These are phyloP conservation scores for Carabus problematicus DNA, from an alignment of 2,888 invertebrate genomes.

Conservation along the genomic window DNA sequence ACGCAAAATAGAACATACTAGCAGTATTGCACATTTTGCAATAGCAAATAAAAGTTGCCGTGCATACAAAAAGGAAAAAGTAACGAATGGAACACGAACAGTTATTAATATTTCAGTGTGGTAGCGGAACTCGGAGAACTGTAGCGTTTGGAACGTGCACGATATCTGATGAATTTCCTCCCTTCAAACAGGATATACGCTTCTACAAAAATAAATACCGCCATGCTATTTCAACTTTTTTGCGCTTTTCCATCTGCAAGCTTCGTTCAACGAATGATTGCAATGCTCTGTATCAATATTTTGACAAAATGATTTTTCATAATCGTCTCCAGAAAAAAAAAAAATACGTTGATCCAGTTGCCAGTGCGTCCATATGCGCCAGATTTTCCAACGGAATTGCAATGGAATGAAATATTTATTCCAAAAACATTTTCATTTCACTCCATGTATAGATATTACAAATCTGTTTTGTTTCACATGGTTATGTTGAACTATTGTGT, in stretches of 20 bases:
- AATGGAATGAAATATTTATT: no score
- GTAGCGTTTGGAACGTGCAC: slow-evolving; percentile 6
- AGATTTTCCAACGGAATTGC: no score
- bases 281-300: slow-evolving; percentile 40
- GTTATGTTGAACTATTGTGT: not conserved
- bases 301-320: slow-evolving; percentile 41
- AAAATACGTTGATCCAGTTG: not conserved
- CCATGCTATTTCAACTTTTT: slow-evolving; percentile 43
- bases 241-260: slow-evolving; percentile 42
- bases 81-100: slow-evolving; percentile 34
- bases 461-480: not conserved
- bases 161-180: slow-evolving; percentile 39
- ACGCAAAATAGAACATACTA: slow-evolving; percentile 37
- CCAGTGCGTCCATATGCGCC: no score
- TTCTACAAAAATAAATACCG: slow-evolving; percentile 46
- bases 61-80: slow-evolving; percentile 23
- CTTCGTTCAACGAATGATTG: slow-evolving; percentile 30
- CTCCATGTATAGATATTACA: not conserved
- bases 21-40: slow-evolving; percentile 2
- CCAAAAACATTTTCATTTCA: not conserved
- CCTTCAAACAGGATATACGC: slow-evolving; percentile 41
- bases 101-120: slow-evolving; percentile 39
- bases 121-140: slow-evolving; percentile 3
- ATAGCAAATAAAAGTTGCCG: slow-evolving; percentile 35
- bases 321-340: slow-evolving; percentile 22